These are phyloP conservation scores for Zaprionus tsacasi DNA, from an alignment of 1,140 invertebrate genomes.

Conservation along the genomic window DNA sequence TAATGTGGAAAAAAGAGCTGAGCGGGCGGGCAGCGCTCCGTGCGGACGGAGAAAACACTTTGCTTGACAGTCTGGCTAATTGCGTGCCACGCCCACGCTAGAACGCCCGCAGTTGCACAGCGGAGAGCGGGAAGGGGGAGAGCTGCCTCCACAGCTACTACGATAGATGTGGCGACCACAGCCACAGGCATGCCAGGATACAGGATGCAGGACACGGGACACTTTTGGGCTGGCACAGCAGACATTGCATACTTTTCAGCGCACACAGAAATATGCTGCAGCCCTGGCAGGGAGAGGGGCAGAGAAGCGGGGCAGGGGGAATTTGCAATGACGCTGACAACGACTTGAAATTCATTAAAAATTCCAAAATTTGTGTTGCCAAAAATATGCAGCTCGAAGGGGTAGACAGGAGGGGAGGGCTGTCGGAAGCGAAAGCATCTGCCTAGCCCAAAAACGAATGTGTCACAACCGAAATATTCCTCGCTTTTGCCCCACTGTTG, in stretches of 20 bases:
- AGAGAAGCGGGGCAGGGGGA: conserved; percentile 28
- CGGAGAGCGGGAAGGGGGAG: not conserved
- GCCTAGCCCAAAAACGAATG: conserved; percentile 19
- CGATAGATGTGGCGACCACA: conserved; percentile 43
- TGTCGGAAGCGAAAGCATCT: not conserved
- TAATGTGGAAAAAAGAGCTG: conserved; percentile 61
- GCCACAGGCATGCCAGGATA: conserved; percentile 28
- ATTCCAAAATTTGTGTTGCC: conserved; percentile 60
- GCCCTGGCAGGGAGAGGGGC: not conserved
- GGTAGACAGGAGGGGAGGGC: conserved; percentile 8
- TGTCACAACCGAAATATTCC: conserved; percentile 17
- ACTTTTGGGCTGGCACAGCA: conserved; percentile 13
- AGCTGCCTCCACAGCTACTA: too few species aligned
- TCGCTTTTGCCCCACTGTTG: conserved; percentile 1
- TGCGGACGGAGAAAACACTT: conserved; percentile 60
- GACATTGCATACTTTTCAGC: conserved; percentile 45
- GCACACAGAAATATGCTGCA: conserved; percentile 62
- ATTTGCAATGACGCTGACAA: conserved; percentile 58
- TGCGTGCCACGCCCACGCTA: conserved; percentile 59
- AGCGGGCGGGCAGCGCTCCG: not conserved
- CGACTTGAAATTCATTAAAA: conserved; percentile 72
- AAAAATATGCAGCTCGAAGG: conserved; percentile 39
- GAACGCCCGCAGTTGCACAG: conserved; percentile 10
- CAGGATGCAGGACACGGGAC: conserved; percentile 3
- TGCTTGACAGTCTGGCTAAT: conserved; percentile 77